These are phyloP conservation scores for Mesembrinibis cayennensis DNA, from an alignment of 2,113 vertebrate genomes.

Conservation along the genomic window DNA sequence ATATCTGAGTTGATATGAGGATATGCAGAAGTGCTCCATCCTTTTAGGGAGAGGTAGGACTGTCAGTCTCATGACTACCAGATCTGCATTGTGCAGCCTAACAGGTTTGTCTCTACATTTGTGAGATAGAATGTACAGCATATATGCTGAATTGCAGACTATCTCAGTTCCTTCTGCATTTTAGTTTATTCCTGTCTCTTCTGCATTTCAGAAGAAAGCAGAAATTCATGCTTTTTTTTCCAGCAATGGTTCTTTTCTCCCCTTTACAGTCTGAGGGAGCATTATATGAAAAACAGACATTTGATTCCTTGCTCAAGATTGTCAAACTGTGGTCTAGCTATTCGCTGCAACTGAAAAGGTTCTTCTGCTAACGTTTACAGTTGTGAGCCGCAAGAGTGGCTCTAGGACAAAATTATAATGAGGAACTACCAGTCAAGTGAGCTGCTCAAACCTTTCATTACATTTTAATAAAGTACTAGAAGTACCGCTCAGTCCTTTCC, in stretches of 20 bases:
- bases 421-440: not conserved
- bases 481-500: not conserved
- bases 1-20: not conserved
- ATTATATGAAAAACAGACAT: not conserved
- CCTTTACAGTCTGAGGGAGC: not conserved
- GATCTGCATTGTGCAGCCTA: not conserved
- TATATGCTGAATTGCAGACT: not conserved
- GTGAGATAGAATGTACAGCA: rapidly evolving
- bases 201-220: not conserved
- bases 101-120: not conserved
- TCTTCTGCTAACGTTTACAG: not conserved
- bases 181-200: not conserved
- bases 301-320: not conserved
- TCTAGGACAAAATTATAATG: not conserved
- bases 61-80: not conserved
- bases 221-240: not conserved
- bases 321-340: not conserved
- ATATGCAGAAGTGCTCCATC: not conserved
- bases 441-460: conserved; percentile 10
- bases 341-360: not conserved
- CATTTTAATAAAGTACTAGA: conserved; percentile 27
- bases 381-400: not conserved
- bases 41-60: not conserved
- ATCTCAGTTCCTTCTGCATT: not conserved
- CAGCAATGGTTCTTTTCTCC: not conserved